Conservation (phyloP, 2,113 vertebrate genomes). For the Tursiops truncatus region DNA sequence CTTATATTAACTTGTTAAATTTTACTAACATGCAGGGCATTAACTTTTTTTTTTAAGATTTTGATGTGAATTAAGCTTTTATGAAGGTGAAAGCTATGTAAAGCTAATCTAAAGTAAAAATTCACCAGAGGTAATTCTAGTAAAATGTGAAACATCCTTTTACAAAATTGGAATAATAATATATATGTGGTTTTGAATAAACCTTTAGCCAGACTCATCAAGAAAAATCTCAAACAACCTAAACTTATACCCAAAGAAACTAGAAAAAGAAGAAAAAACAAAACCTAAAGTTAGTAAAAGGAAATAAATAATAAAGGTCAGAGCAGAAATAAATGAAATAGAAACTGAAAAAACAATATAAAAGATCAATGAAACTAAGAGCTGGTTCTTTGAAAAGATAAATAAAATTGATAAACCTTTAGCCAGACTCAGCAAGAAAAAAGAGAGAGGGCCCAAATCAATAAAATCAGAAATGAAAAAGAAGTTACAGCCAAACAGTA, state of each 20-base stretch:
- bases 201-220: neutral
- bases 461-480: neutral
- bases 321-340: neutral
- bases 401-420: neutral
- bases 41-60: neutral
- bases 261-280: neutral
- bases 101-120: constrained; percentile 2
- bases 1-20: constrained; percentile 17
- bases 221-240: neutral
- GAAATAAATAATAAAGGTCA: neutral
- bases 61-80: constrained; percentile 16
- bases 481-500: neutral
- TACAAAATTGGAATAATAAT: neutral
- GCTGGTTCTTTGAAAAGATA: neutral
- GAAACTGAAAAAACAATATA: neutral
- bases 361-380: neutral
- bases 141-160: constrained; percentile 22
- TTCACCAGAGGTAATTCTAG: neutral
- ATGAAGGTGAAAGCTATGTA: neutral
- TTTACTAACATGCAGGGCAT: neutral
- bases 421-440: neutral
- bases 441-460: neutral
- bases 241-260: neutral
- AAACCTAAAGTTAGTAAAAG: neutral
- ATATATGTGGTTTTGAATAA: neutral